phyloP scores from a whole-genome alignment of 2,888 invertebrate species.

The Pachycephus smyrnensis region DNA sequence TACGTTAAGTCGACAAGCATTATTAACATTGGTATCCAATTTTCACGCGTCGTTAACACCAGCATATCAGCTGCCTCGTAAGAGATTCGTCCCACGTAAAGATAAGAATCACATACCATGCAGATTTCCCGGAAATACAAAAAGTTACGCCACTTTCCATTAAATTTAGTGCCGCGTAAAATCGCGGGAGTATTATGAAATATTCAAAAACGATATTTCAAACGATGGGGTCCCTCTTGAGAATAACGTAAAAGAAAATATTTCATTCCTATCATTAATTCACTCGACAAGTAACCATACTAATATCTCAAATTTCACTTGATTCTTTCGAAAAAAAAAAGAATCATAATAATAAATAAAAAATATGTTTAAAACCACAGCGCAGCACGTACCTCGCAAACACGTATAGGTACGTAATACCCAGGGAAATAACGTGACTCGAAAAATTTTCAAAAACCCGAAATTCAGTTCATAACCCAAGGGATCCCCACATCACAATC shows the following conservation, averaged over 20 bases:
- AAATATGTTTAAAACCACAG: not conserved
- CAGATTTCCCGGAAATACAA: not conserved
- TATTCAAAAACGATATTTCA: not conserved
- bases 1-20: conserved; percentile 7
- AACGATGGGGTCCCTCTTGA: not conserved
- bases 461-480: not conserved
- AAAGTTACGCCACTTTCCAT: not conserved
- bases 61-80: not conserved
- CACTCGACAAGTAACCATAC: not conserved
- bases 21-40: conserved; percentile 4
- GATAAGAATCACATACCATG: not conserved
- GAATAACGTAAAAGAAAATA: not conserved
- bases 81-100: not conserved
- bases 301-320: not conserved
- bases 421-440: not conserved
- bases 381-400: not conserved
- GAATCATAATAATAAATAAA: not conserved
- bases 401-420: not conserved
- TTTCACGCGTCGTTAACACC: conserved; percentile 1
- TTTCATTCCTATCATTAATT: not conserved
- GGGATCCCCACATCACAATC: not conserved
- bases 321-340: not conserved
- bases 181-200: no score
- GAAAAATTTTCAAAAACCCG: not conserved
- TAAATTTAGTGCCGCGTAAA: not conserved